Evolutionary conservation across 2,113 vertebrate species (phyloP).

Genomic region (Anthoscopus minutus): DNA sequence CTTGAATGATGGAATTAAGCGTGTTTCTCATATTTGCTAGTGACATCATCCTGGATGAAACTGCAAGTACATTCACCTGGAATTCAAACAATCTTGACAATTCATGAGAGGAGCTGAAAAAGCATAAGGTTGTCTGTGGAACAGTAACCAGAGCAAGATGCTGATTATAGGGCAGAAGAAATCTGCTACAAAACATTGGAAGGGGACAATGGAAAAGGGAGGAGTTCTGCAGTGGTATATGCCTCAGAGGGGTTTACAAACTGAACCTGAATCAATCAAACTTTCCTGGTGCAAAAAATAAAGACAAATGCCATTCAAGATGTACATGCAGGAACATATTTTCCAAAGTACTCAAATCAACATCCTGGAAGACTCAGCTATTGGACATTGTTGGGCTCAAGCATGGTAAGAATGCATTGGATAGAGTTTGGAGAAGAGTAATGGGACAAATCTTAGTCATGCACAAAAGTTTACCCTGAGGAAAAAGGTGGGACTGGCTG

Average conservation of each 20-base stretch:
- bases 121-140: background rate
- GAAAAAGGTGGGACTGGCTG: background rate
- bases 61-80: background rate
- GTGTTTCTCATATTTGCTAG: background rate
- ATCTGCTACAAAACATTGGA: background rate
- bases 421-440: background rate
- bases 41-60: background rate
- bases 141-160: background rate
- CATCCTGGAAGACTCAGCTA: background rate
- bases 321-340: background rate
- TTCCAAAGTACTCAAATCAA: background rate
- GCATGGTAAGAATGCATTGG: background rate
- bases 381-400: background rate
- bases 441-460: background rate
- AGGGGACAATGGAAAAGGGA: background rate
- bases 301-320: background rate
- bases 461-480: background rate
- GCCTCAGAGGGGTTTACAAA: background rate
- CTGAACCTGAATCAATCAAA: background rate
- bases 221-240: background rate
- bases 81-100: background rate
- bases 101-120: background rate
- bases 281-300: background rate
- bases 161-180: background rate
- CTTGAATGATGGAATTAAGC: background rate